Evolutionary conservation across 2,797 vertebrate genomes (phyloP).

Genomic region (Eulemur rubriventer): DNA sequence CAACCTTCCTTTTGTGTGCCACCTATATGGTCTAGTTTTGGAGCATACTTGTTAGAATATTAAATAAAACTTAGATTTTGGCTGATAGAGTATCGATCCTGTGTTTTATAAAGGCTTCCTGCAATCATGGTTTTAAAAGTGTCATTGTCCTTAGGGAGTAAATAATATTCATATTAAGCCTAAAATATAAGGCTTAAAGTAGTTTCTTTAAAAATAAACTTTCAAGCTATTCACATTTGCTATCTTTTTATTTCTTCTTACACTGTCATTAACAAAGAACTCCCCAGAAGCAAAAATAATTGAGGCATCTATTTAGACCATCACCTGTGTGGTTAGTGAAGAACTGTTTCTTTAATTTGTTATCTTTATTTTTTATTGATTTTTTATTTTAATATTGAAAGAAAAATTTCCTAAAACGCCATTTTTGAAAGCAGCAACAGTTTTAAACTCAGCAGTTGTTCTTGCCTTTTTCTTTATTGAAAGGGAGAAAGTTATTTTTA

Average conservation of each 20-base stretch:
- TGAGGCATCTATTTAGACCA: neutral
- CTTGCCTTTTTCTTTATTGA: neutral
- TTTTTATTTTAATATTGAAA: neutral
- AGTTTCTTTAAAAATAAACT: neutral
- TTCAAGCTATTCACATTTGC: neutral
- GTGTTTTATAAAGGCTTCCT: neutral
- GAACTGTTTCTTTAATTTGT: neutral
- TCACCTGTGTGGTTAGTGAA: neutral
- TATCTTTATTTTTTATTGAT: neutral
- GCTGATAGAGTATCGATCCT: neutral
- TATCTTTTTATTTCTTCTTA: neutral
- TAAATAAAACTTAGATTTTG: neutral
- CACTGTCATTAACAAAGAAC: neutral
- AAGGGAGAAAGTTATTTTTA: constrained; percentile 42
- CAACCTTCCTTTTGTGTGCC: neutral
- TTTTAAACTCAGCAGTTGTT: neutral
- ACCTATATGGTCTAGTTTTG: neutral
- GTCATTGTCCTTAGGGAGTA: neutral
- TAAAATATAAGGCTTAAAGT: neutral
- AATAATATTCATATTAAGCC: neutral
- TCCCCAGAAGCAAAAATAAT: neutral
- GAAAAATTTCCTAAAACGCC: neutral
- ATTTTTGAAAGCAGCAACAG: neutral
- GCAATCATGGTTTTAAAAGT: neutral
- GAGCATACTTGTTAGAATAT: neutral